Evolutionary conservation across 2,113 vertebrate species (phyloP), one percentile per base, ranked within the genome.

Genomic region (Pantherophis guttatus): DNA sequence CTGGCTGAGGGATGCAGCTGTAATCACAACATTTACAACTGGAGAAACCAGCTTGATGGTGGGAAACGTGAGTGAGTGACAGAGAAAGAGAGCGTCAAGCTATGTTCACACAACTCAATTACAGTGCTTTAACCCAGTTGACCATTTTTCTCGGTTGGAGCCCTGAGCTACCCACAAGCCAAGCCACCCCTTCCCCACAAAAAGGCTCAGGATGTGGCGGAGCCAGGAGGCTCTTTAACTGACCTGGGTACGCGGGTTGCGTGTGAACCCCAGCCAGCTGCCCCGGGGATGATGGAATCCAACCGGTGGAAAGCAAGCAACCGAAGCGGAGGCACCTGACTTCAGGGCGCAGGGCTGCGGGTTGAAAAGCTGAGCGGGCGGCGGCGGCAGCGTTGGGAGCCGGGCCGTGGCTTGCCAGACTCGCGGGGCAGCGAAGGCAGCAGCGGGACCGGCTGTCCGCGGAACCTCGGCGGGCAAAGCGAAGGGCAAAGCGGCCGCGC

Each of bases 401-500:
- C 26, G 8, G 86, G 26, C 21, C 17, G 33, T 21, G 33, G 75
- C 75, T 81, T 39, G 70, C 70, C 2, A n/a, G 62, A 13, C 62
- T 12, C 62, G 29, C 62, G 11, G 11, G 58, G 26, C 3, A 75
- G 70, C 70, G 6, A 19, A 1, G 29, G 29, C 39, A 44, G 39
- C 65, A 13, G n/a, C n/a, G 15, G 70, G 13, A 17, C n/a, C n/a
- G 3, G 50, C 57, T 17, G 39, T 26, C 17, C 50, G 58, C 3
- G 9, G 54, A 2, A 7, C 29, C 86, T 29, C 44, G 8, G 52
- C 13, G 55, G 33, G 62, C 58, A 59, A 87, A 90, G 13, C 29
- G 87, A n/a, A 52, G 91, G 33, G 50, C 3, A 50, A 55, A 90
- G 21, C 58, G 57, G 91, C 91, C 52, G 91, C 90, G 92, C 92